Evolutionary conservation across 2,888 invertebrate genomes (phyloP), one percentile per base, ranked within the genome.

Genomic region (Drosophila yooni): DNA sequence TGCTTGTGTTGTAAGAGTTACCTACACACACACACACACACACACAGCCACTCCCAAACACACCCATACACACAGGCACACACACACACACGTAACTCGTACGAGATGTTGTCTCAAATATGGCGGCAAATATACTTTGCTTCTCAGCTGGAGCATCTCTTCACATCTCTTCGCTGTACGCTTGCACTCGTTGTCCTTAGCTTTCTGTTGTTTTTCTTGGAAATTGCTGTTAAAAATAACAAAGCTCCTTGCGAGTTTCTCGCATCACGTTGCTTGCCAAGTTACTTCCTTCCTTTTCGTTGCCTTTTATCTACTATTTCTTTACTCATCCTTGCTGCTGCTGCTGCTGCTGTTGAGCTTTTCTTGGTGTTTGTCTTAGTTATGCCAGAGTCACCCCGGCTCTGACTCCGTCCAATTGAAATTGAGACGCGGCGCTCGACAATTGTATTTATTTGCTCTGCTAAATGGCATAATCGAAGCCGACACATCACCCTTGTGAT

Each of bases 141-240:
- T 69, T 57, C 66, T 73, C 90, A 80, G 77, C 77, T 84, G 73
- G 56, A 74, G 62, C 69, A 73, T 69, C 75, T 66, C 62, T 59
- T 51, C 66, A 25, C 46, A 15, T 54, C 60, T 64, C 21, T n/a
- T 38, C 62, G 29, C 53, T 61, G 56, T 6, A 13, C 25, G 29
- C 65, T 68, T 64, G 40, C 61, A 48, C 27, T 50, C 18, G 77
- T 67, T 61, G 58, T 59, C 57, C 61, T 64, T 78, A 67, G 77
- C 77, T 79, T 79, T 70, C 74, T 66, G 68, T 89, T 90, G 87
- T 90, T 90, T 87, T 90, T 86, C 87, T 90, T 90, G 82, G 74
- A 81, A 87, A 90, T 87, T 87, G 89, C 89, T 87, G 81, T 89
- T 90, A 90, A 89, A 86, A 90, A 87, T 83, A 87, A 87, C 90